Percentiles rank a stretch among this genome's conserved stretches.
Evolutionary conservation across 2,113 vertebrate species (phyloP).

Genomic region (Neotoma lepida): DNA sequence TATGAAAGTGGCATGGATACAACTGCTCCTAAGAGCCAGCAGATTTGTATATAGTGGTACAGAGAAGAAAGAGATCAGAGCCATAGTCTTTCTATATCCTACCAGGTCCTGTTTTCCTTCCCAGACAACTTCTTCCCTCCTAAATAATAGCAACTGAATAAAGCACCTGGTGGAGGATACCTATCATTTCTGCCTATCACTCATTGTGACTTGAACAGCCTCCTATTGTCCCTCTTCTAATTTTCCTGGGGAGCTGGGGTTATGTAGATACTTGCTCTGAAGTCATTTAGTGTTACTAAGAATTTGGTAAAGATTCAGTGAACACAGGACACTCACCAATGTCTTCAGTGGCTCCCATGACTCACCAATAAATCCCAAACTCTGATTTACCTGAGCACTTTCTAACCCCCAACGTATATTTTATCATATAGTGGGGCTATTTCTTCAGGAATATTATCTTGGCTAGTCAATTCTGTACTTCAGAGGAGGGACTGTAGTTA

Average conservation of each 20-base stretch:
- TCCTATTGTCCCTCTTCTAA: neutral
- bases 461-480: neutral
- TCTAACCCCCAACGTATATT: neutral
- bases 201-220: neutral
- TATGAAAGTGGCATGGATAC: neutral
- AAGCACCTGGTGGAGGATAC: neutral
- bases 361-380: neutral
- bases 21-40: neutral
- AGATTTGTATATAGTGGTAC: neutral
- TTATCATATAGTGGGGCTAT: neutral
- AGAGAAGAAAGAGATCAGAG: neutral
- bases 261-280: neutral
- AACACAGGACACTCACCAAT: neutral
- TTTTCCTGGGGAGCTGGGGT: neutral
- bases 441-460: conserved; percentile 24
- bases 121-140: neutral
- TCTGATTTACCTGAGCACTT: neutral
- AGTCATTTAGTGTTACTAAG: neutral
- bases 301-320: neutral
- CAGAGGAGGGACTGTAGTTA: neutral
- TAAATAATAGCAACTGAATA: neutral
- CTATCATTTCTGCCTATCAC: neutral
- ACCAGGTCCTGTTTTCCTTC: neutral
- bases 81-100: neutral
- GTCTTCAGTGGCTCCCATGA: neutral